Base-by-base conservation (phyloP, 2,888 invertebrate species). In the Endotricha flammealis region DNA sequence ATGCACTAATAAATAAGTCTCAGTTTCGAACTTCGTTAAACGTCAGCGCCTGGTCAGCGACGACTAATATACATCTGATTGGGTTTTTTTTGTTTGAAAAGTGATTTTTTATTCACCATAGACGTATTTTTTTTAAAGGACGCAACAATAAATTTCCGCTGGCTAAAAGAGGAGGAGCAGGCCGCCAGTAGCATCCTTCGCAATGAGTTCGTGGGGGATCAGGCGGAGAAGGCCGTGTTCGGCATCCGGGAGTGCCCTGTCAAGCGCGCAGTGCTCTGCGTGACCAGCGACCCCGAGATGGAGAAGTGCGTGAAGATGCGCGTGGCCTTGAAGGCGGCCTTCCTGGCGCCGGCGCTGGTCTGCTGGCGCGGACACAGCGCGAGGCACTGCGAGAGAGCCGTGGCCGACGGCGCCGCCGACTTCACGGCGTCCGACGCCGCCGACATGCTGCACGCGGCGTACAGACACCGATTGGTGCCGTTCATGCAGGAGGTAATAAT, bases 221-320 rank as follows among this genome's bases (percentile, higher is more conserved):
- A 88, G 39, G 88, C 92, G 0, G 87, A 93, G 47, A 88, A 91
- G 22, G 88, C 91, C 0, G 93, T 96, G 44, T 80, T 92, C 41
- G 92, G 91, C 1, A 90, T 97, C 1, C 87, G 94, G 33, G 90
- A 92, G 42, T 98, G 98, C 66, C 95, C 97, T 0, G 91, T 97
- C 4, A 88, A 91, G 29, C 86, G 91, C n/a, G 95, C 97, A 83
- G 92, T 92, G 0, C 72, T 98, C 11, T 98, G 98, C 64, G 94
- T 98, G 12, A 96, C 97, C 0, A 98, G 98, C 0, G 93, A 95
- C 38, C 89, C 91, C 0, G 98, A 98, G 74, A 89, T 95, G 83
- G 92, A 92, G 37, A 98, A 98, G 77, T 98, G 98, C 68, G 85
- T 94, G 27, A 94, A 94, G 76, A 97, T 97, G 96, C 92, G 90